Conservation (phyloP, 2,888 invertebrate species). For the Sinohyriopsis cumingii region DNA sequence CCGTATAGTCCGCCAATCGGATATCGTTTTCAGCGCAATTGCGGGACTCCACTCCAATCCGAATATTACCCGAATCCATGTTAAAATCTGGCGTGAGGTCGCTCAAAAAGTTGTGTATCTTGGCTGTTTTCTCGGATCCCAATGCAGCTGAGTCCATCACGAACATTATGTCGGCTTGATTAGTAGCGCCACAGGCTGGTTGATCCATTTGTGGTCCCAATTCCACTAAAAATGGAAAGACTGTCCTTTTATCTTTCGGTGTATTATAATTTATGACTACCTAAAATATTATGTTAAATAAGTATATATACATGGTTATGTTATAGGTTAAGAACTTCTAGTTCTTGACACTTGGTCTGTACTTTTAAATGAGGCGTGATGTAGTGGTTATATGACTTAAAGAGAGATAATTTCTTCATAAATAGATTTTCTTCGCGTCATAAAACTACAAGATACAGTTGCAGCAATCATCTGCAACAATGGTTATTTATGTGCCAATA, state of each 20-base stretch:
- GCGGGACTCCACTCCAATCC: constrained; percentile 53
- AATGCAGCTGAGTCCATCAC: constrained; percentile 45
- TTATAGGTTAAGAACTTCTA: too few species aligned
- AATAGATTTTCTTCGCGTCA: too few species aligned
- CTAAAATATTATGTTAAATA: too few species aligned
- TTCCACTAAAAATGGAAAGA: constrained; percentile 6
- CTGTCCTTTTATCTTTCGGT: background rate
- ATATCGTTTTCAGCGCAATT: constrained; percentile 50
- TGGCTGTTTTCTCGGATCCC: constrained; percentile 24
- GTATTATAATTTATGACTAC: too few species aligned
- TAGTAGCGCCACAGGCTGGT: constrained; percentile 35
- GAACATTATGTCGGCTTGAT: constrained; percentile 58
- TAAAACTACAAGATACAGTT: too few species aligned
- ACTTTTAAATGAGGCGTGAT: too few species aligned
- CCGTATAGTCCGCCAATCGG: constrained; percentile 26
- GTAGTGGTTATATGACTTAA: too few species aligned
- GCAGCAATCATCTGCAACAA: too few species aligned
- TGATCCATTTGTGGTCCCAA: constrained; percentile 8
- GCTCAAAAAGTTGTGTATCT: constrained; percentile 45
- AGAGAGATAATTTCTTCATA: too few species aligned
- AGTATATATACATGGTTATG: too few species aligned
- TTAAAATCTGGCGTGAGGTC: constrained; percentile 46
- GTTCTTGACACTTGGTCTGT: too few species aligned
- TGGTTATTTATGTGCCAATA: too few species aligned
- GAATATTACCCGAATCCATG: constrained; percentile 43